phyloP scores from a whole-genome alignment of 2,113 vertebrate genomes.

The Apodemus speciosus region DNA sequence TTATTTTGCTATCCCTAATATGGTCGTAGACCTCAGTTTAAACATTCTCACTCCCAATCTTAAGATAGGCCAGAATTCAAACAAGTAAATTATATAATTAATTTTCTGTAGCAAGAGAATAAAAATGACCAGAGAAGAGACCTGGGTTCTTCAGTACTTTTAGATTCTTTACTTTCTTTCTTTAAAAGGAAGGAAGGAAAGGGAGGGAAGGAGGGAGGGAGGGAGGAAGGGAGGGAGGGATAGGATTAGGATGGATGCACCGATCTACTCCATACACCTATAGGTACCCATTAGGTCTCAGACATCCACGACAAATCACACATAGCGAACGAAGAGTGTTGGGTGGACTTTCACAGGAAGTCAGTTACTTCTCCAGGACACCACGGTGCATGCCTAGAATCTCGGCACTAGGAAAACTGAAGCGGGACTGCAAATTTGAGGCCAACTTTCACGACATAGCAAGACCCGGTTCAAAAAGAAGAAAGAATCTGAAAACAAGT shows the following conservation, averaged over 20 bases:
- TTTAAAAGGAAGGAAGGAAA: neutral
- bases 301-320: neutral
- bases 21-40: neutral
- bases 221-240: too few species aligned
- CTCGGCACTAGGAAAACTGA: neutral
- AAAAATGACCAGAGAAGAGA: conserved; percentile 61
- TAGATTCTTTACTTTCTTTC: conserved; percentile 26
- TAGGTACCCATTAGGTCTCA: neutral
- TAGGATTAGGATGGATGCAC: too few species aligned
- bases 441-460: neutral
- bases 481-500: neutral
- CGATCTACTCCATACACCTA: too few species aligned
- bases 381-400: neutral
- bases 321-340: neutral
- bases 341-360: conserved; percentile 43
- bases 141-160: neutral
- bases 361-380: neutral
- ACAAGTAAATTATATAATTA: conserved; percentile 55
- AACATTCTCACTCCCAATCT: neutral
- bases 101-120: conserved; percentile 23
- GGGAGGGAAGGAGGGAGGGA: neutral
- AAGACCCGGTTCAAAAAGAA: neutral
- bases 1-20: conserved; percentile 51
- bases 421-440: neutral
- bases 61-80: conserved; percentile 39